Evolutionary conservation across 2,113 vertebrate genomes (phyloP).

Genomic region (Meleagris gallopavo): DNA sequence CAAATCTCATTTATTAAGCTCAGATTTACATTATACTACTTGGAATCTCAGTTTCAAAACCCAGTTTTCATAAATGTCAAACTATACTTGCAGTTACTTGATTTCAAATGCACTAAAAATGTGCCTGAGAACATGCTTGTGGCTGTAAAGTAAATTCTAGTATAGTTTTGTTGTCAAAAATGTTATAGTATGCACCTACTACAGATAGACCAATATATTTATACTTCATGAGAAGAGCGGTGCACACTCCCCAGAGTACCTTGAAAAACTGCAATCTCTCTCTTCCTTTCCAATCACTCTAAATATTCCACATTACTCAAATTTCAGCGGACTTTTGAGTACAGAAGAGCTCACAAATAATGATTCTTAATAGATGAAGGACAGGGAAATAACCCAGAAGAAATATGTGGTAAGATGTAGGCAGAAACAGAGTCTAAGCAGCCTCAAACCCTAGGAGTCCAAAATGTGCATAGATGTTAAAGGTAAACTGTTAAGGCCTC

Average conservation of each 20-base stretch:
- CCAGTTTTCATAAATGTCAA: not conserved
- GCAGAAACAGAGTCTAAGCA: not conserved
- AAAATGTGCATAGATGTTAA: not conserved
- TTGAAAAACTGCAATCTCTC: not conserved
- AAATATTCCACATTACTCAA: not conserved
- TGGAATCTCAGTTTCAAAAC: not conserved
- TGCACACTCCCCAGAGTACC: not conserved
- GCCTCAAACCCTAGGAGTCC: not conserved
- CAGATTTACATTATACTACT: not conserved
- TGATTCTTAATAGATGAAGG: not conserved
- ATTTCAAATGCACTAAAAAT: not conserved
- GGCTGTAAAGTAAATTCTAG: not conserved
- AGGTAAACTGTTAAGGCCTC: not conserved
- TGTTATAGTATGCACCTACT: fast-evolving
- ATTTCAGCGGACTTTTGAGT: not conserved
- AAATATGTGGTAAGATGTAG: not conserved
- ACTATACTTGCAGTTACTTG: not conserved
- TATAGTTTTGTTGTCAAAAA: not conserved
- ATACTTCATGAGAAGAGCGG: not conserved
- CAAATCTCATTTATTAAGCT: not conserved
- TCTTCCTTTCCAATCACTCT: not conserved
- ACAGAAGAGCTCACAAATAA: not conserved
- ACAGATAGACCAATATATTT: not conserved
- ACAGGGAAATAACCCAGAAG: not conserved
- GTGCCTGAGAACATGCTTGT: not conserved